Base-by-base conservation (phyloP, 2,888 invertebrate species). In the Rotaria magnacalcarata region DNA sequence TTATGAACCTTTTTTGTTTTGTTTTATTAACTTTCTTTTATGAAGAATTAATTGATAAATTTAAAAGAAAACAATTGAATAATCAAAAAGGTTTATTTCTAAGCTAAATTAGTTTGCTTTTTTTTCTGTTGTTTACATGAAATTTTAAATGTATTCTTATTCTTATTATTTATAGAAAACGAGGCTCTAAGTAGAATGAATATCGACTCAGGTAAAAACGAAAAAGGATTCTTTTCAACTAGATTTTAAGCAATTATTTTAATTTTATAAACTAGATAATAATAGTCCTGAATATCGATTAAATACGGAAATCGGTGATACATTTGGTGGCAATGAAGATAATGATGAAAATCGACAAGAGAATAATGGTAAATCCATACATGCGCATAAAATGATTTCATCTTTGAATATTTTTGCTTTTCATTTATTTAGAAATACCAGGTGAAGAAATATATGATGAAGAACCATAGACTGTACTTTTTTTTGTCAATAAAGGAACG, bases 401-500 rank as follows among this genome's bases (percentile, higher is more conserved):
- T 14, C 19, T 47, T n/a, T 47, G 10, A 47, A 6, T 47, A 6
- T 19, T 47, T 41, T 47, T 24, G 5, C n/a, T 41, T 80, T 47
- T 43, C 4, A 11, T 47, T 24, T 80, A 8, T 80, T 47, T 43
- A 80, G 80, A 80, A 11, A 80, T 80, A 3, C 24, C 21, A n/a
- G 80, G 80, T 19, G 80, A 80, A 80, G 47, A 80, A n/a, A 47
- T 47, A 80, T 80, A 47, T 47, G 47, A 80, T 47, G 80, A 80
- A 47, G 80, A 80, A 47, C 14, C 16, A 80, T 80, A n/a, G 41
- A 67, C 34, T 67, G 6, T 16, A 67, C 19, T 67, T 67, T 56
- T 56, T 67, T 67, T 27, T 67, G 34, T 67, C n/a, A 67, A 67
- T 67, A 67, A 67, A 67, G 67, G 67, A 67, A 60, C 58, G 24